phyloP scores from a whole-genome alignment of 2,797 vertebrate genomes.

The Simalia tracyae region DNA sequence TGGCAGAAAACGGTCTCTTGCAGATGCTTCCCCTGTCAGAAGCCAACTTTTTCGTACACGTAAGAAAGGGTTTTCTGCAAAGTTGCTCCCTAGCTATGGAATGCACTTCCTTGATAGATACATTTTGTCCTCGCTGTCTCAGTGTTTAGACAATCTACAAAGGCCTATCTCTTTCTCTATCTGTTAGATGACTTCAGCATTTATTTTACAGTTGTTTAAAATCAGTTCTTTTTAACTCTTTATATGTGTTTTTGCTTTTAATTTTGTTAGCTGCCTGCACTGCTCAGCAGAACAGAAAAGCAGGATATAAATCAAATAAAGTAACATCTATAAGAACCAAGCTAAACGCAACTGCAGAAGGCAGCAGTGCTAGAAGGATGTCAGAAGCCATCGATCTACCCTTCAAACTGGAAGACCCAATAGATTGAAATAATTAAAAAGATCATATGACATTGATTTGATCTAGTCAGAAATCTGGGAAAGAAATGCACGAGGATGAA shows the following conservation, averaged over 20 bases:
- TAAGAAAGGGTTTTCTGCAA: neutral
- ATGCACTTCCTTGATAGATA: neutral
- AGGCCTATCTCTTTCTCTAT: neutral
- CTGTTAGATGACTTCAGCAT: neutral
- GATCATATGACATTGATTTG: neutral
- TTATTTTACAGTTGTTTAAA: neutral
- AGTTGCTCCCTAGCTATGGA: neutral
- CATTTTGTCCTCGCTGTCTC: neutral
- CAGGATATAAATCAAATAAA: neutral
- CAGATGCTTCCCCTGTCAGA: neutral
- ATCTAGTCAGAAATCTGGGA: neutral
- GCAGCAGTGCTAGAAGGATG: neutral
- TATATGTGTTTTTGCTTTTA: neutral
- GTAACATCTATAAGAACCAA: neutral
- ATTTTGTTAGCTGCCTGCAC: neutral
- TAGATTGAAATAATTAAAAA: neutral
- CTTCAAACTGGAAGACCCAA: neutral
- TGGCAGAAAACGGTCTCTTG: neutral
- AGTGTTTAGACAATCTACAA: neutral
- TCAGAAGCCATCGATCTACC: neutral
- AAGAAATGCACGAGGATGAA: neutral
- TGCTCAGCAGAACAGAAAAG: neutral
- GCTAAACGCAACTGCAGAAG: neutral
- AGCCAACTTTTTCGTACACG: neutral
- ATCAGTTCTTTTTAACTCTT: neutral